These are phyloP conservation scores for Heterodera filipjevi DNA, from an alignment of 2,888 invertebrate genomes.

Conservation along the genomic window DNA sequence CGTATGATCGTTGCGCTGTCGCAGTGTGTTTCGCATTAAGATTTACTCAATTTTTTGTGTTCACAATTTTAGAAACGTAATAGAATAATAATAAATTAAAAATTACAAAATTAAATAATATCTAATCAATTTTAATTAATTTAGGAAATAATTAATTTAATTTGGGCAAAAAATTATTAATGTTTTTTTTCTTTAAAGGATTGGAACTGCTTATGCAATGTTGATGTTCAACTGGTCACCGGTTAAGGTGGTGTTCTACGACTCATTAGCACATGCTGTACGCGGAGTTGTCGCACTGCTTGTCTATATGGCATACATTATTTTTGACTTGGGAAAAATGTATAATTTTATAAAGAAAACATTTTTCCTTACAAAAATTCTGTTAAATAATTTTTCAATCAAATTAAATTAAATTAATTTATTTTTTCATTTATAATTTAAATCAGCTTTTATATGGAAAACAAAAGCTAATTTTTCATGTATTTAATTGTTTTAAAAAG, in stretches of 20 bases:
- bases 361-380: not conserved
- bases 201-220: conserved; percentile 66
- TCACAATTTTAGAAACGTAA: conserved; percentile 67
- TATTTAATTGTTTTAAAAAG: too few species aligned
- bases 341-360: conserved; percentile 7
- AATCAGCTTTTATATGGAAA: too few species aligned
- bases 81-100: not conserved
- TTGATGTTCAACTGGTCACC: conserved; percentile 67
- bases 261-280: conserved; percentile 65
- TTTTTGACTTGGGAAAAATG: conserved; percentile 58
- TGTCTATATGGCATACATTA: conserved; percentile 64
- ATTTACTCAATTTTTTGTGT: conserved; percentile 66
- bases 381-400: not conserved
- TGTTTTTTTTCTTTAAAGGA: conserved; percentile 33
- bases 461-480: too few species aligned
- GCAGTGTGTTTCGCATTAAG: conserved; percentile 59
- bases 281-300: conserved; percentile 57
- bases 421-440: too few species aligned
- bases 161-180: not conserved
- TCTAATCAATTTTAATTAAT: not conserved
- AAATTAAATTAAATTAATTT: not conserved
- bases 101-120: not conserved
- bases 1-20: conserved; percentile 51
- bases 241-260: conserved; percentile 64
- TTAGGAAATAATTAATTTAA: too few species aligned